These are phyloP conservation scores for Lycorma delicatula DNA, from an alignment of 1,140 invertebrate species.

Conservation along the genomic window DNA sequence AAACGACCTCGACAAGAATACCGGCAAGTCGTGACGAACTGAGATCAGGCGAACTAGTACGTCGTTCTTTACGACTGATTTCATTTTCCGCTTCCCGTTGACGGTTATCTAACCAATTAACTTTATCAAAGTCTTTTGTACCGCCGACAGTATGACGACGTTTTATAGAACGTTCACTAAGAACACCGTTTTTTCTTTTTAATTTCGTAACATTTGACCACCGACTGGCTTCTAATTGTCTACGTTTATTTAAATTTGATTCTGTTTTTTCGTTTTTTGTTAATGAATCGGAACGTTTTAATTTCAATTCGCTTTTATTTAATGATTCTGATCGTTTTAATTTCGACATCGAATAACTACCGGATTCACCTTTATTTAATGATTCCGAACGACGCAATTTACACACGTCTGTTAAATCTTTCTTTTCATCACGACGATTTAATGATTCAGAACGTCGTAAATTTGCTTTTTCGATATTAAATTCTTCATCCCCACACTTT, in stretches of 20 bases:
- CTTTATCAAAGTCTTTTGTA: slow-evolving; percentile 71
- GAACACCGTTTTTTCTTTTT: slow-evolving; percentile 65
- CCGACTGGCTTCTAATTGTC: slow-evolving; percentile 44
- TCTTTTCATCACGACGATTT: not conserved
- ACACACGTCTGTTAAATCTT: not conserved
- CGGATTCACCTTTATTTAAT: not conserved
- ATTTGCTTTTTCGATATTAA: too few species aligned
- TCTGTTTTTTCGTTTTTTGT: slow-evolving; percentile 76
- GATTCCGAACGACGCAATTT: not conserved
- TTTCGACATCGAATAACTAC: not conserved
- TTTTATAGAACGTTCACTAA: slow-evolving; percentile 63
- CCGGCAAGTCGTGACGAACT: slow-evolving; percentile 40
- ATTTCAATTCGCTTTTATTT: slow-evolving; percentile 6
- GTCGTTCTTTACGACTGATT: slow-evolving; percentile 41
- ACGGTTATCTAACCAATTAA: slow-evolving; percentile 49
- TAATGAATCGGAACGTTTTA: slow-evolving; percentile 56
- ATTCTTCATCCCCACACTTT: too few species aligned
- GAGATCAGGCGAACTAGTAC: slow-evolving; percentile 54
- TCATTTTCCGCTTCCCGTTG: slow-evolving; percentile 43
- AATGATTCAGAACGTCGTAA: not conserved
- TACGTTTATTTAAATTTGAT: slow-evolving; percentile 62
- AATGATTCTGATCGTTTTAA: slow-evolving; percentile 2
- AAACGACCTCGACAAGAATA: slow-evolving; percentile 38
- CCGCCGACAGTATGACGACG: slow-evolving; percentile 86
- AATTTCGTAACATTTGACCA: slow-evolving; percentile 45